phyloP scores from a whole-genome alignment of 2,113 vertebrate species.

The Equus przewalskii region DNA sequence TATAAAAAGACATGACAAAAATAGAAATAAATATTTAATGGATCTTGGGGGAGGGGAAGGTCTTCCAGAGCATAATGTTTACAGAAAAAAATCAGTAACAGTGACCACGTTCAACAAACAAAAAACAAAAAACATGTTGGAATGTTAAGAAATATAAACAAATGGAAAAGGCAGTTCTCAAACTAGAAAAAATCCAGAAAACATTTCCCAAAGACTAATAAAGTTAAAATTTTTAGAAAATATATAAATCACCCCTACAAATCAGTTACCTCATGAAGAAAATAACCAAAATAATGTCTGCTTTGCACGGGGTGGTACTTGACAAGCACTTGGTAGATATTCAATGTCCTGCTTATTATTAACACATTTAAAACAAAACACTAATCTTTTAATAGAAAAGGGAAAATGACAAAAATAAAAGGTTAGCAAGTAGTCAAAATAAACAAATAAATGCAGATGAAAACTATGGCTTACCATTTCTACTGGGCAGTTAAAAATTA shows the following conservation, averaged over 20 bases:
- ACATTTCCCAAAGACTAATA: neutral
- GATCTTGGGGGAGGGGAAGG: neutral
- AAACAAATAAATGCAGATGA: neutral
- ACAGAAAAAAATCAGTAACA: neutral
- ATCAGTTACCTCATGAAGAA: neutral
- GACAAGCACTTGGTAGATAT: neutral
- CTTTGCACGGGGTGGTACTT: neutral
- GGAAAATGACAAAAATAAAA: neutral
- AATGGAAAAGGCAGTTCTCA: neutral
- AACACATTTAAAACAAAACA: neutral
- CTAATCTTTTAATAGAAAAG: neutral
- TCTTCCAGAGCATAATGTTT: neutral
- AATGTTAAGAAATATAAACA: conserved; percentile 3
- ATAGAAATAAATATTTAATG: conserved; percentile 17
- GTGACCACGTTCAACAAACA: neutral
- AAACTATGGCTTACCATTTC: neutral
- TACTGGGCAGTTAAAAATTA: neutral
- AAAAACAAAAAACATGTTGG: neutral
- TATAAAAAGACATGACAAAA: neutral
- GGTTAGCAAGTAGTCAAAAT: neutral
- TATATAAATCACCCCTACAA: neutral
- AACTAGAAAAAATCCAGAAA: conserved; percentile 19
- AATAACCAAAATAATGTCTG: neutral
- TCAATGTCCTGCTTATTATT: neutral
- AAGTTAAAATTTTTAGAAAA: conserved; percentile 48